phyloP scores from a whole-genome alignment of 1,140 invertebrate species.

The Sminthurides bifidus region DNA sequence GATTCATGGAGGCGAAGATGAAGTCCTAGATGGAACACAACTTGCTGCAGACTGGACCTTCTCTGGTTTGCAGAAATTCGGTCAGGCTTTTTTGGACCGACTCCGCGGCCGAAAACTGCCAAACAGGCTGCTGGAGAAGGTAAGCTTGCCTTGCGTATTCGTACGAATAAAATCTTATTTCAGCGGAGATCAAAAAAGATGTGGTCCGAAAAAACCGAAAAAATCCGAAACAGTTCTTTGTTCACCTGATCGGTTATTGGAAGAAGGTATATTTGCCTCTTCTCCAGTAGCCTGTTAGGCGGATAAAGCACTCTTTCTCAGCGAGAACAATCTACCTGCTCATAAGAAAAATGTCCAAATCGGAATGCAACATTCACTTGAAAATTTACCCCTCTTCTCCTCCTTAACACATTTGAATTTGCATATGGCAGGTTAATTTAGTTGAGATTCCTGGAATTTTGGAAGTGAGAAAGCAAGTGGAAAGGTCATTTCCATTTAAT shows the following conservation, averaged over 20 bases:
- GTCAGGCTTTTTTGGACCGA: conserved; percentile 73
- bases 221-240: too few relatives aligned
- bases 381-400: not conserved
- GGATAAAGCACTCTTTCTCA: conserved; percentile 24
- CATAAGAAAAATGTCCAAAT: not conserved
- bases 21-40: conserved; percentile 79
- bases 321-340: not conserved
- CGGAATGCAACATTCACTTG: too few relatives aligned
- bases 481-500: conserved; percentile 84
- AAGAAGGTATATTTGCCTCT: conserved; percentile 33
- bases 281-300: conserved; percentile 40
- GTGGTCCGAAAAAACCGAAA: too few relatives aligned
- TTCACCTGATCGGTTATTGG: conserved; percentile 36
- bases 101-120: conserved; percentile 68
- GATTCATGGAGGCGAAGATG: conserved; percentile 71
- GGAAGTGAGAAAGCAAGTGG: conserved; percentile 84
- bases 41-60: conserved; percentile 86
- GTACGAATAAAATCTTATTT: not conserved
- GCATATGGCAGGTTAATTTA: conserved; percentile 63
- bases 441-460: conserved; percentile 92
- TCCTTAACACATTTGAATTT: not conserved
- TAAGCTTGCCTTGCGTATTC: conserved; percentile 36
- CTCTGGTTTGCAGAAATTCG: conserved; percentile 85
- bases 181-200: not conserved
- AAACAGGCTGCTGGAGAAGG: conserved; percentile 77